Conservation (phyloP, 2,888 invertebrate genomes). For the Atherix ibis region DNA sequence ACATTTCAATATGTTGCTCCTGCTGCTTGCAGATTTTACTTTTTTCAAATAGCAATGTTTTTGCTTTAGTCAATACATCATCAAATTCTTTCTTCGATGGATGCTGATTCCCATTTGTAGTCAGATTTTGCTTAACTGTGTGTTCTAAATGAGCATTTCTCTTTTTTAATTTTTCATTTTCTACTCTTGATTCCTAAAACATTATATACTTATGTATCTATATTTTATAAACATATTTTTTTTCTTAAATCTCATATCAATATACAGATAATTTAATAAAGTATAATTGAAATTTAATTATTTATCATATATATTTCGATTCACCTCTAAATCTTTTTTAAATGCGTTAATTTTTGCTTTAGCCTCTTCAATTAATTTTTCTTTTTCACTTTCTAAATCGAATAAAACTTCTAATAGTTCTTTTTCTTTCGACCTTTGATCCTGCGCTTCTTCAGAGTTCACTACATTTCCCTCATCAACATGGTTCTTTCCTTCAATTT, state of each 20-base stretch:
- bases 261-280: too few relatives aligned
- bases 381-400: constrained; percentile 29
- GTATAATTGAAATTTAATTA: too few relatives aligned
- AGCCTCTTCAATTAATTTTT: constrained; percentile 27
- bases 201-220: too few relatives aligned
- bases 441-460: too few relatives aligned
- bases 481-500: too few relatives aligned
- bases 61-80: constrained; percentile 44
- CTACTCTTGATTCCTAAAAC: constrained; percentile 20
- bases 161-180: constrained; percentile 27
- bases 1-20: constrained; percentile 59
- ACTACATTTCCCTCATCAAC: too few relatives aligned
- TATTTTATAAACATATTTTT: neutral
- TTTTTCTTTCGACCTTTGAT: too few relatives aligned
- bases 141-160: constrained; percentile 25
- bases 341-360: constrained; percentile 23
- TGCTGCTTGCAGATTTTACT: constrained; percentile 62
- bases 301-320: too few relatives aligned
- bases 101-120: constrained; percentile 24
- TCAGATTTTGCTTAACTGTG: constrained; percentile 27
- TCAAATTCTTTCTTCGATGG: constrained; percentile 29
- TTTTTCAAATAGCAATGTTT: constrained; percentile 57
- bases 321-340: constrained; percentile 30
- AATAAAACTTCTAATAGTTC: constrained; percentile 30
- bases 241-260: neutral